Percentiles rank a stretch among this genome's conserved stretches.
Evolutionary conservation across 2,888 invertebrate genomes (phyloP).

Genomic region (Drosophila neonasuta): DNA sequence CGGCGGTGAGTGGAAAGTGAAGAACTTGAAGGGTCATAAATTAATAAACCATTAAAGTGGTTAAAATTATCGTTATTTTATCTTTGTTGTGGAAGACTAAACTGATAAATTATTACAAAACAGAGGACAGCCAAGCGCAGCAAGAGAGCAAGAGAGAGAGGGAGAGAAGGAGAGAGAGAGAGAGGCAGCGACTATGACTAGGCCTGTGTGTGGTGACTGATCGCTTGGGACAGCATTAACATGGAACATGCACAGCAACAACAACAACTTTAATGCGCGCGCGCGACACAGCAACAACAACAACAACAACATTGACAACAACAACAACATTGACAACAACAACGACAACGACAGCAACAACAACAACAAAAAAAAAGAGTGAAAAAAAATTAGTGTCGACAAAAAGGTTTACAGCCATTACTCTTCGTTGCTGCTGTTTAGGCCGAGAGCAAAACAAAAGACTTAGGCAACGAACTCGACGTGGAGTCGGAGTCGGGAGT

Average conservation of each 20-base stretch:
- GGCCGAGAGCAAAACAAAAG: conserved; percentile 63
- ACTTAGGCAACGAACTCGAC: conserved; percentile 71
- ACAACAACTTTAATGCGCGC: conserved; percentile 71
- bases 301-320: conserved; percentile 23
- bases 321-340: conserved; percentile 11
- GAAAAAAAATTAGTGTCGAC: conserved; percentile 81
- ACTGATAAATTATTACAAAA: conserved; percentile 83
- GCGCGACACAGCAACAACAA: conserved; percentile 56
- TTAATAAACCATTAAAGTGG: conserved; percentile 83
- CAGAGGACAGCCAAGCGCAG: conserved; percentile 70
- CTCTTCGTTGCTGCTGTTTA: conserved; percentile 69
- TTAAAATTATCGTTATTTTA: conserved; percentile 82
- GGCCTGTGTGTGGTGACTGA: conserved; percentile 65
- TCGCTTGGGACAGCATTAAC: conserved; percentile 76
- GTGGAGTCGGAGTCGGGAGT: background rate
- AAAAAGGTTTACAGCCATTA: conserved; percentile 82
- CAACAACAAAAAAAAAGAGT: conserved; percentile 29
- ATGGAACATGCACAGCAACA: conserved; percentile 69
- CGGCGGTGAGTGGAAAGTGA: conserved; percentile 71
- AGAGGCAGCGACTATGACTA: conserved; percentile 35
- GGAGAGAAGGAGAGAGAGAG: background rate
- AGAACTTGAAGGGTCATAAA: conserved; percentile 82
- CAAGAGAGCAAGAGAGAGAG: background rate
- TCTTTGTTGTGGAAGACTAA: conserved; percentile 81
- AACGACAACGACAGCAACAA: conserved; percentile 7